phyloP scores from a whole-genome alignment of 2,797 vertebrate species.

The Micropoecilia bifurca region DNA sequence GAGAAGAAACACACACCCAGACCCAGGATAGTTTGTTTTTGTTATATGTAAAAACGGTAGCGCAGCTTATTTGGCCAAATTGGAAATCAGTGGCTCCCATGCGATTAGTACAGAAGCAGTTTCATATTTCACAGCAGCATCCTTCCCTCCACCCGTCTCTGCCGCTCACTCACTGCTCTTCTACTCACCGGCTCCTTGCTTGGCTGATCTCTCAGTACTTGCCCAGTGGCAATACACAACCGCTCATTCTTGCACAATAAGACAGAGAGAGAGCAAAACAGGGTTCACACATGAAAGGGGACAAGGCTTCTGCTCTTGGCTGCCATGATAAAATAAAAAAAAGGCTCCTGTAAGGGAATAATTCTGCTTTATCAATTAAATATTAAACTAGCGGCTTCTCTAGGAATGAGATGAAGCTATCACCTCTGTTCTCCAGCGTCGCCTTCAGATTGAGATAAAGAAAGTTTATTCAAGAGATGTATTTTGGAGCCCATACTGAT shows the following conservation, averaged over 20 bases:
- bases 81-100: conserved; percentile 78
- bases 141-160: conserved; percentile 60
- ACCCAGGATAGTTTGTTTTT: conserved; percentile 81
- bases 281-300: conserved; percentile 80
- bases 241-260: conserved; percentile 90
- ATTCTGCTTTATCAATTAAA: conserved; percentile 80
- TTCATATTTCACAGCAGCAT: conserved; percentile 77
- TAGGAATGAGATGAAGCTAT: conserved; percentile 67
- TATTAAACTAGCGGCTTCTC: conserved; percentile 71
- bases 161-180: conserved; percentile 65
- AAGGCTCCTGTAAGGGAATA: conserved; percentile 70
- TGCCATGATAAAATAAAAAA: conserved; percentile 69
- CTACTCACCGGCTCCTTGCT: conserved; percentile 90
- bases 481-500: not conserved
- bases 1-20: conserved; percentile 78
- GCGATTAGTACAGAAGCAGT: conserved; percentile 76
- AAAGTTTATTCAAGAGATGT: conserved; percentile 27
- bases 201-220: conserved; percentile 88
- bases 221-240: conserved; percentile 93
- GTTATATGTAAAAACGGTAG: conserved; percentile 79
- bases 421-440: conserved; percentile 67
- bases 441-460: conserved; percentile 58
- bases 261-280: conserved; percentile 79
- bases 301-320: conserved; percentile 72
- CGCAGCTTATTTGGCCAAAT: conserved; percentile 78